These are phyloP conservation scores for Aurelia sp. DNA, from an alignment of 30 jellyfish, hydroid and myxozoan species.

Conservation along the genomic window DNA sequence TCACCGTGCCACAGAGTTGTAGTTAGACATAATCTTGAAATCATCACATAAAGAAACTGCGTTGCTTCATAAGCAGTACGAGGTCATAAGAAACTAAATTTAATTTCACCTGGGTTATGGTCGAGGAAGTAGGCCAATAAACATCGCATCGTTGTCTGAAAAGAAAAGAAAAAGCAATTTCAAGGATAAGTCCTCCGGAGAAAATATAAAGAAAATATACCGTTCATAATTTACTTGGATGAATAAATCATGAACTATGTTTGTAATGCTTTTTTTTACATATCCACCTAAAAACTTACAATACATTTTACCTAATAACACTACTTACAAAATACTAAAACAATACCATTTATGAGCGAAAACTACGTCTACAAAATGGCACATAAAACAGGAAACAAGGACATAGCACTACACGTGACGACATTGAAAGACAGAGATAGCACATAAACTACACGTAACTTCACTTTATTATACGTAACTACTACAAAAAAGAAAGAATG, in stretches of 20 bases:
- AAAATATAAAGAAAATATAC: not conserved
- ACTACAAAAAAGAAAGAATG: too few species aligned
- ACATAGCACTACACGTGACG: too few species aligned
- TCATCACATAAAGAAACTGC: not conserved
- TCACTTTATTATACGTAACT: too few species aligned
- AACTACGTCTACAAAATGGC: too few species aligned
- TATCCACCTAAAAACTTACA: too few species aligned
- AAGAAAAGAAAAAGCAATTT: not conserved
- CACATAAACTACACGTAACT: too few species aligned
- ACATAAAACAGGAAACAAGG: too few species aligned
- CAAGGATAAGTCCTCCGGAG: not conserved
- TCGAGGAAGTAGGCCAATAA: constrained; percentile 88
- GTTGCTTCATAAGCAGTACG: not conserved
- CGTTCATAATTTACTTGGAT: not conserved
- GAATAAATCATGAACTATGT: not conserved
- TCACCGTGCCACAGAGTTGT: not conserved
- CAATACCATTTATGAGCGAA: too few species aligned
- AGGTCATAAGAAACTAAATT: not conserved
- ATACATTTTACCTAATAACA: too few species aligned
- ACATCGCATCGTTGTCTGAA: constrained; percentile 91
- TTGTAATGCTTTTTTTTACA: too few species aligned
- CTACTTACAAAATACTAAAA: too few species aligned
- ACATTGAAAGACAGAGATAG: too few species aligned
- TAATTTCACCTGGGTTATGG: constrained; percentile 85
- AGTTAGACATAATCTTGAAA: not conserved